These are phyloP conservation scores for Thomomys bottae DNA, from an alignment of 2,113 vertebrate genomes.

Conservation along the genomic window DNA sequence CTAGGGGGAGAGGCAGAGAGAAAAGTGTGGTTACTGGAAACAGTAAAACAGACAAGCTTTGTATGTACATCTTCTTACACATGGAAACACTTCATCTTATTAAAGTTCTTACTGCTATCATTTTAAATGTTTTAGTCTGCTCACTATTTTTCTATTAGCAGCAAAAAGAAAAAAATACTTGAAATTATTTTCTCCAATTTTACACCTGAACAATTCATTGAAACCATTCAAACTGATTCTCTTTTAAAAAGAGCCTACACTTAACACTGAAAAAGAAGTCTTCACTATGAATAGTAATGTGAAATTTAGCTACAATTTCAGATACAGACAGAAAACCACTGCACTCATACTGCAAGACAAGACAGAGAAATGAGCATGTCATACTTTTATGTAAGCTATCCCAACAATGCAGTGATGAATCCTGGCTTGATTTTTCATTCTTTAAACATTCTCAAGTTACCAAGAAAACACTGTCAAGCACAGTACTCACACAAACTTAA, in stretches of 20 bases:
- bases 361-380: not conserved
- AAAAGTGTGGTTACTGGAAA: conserved; percentile 41
- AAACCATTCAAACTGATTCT: not conserved
- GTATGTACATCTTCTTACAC: not conserved
- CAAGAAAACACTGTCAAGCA: conserved; percentile 47
- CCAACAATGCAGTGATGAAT: not conserved
- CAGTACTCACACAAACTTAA: not conserved
- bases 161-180: not conserved
- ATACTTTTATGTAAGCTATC: not conserved
- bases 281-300: not conserved
- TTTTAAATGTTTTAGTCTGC: not conserved
- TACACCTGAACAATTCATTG: not conserved
- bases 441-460: conserved; percentile 43
- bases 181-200: not conserved
- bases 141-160: not conserved
- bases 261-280: not conserved
- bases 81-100: not conserved
- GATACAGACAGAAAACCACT: not conserved
- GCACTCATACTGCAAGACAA: not conserved
- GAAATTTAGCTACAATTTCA: not conserved
- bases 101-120: not conserved
- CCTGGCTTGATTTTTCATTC: not conserved
- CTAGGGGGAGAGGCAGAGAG: conserved; percentile 81
- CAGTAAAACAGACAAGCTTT: not conserved
- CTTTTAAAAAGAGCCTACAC: too few species aligned